Base-by-base conservation (phyloP, 2,797 vertebrate species). In the Coccyzus lansbergi region DNA sequence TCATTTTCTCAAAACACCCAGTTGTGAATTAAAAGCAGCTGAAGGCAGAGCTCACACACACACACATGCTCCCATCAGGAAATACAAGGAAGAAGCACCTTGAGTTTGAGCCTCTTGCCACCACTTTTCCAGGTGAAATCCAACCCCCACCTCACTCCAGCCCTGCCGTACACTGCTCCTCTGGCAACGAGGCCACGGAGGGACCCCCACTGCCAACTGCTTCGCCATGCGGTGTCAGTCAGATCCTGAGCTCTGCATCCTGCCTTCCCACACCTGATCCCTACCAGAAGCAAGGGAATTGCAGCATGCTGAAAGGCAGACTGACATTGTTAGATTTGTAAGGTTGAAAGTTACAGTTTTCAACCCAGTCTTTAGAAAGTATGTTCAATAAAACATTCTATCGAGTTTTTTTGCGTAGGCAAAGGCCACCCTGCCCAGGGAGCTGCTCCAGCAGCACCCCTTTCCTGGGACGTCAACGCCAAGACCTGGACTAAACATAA, bases 91-190 rank as follows among this genome's bases (percentile, higher is more conserved):
- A 72, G 51, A 8, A 89, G 29, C 56, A 36, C 7, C 7, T 6
- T 6, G 12, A 71, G 9, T 34, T 46, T 60, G 53, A 64, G 34
- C 2, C 0, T 59, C 33, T 42, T 33, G 38, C 42, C 24, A 13
- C 19, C 15, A 49, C 16, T 6, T 19, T 40, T 20, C 44, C 44
- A 46, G 44, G 14, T 46, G 44, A 19, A 17, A 46, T 20, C 46
- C 42, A 16, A 44, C 15, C 42, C 42, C 48, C 26, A 15, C 13
- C 15, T 49, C 16, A 15, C 49, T 34, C 40, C 65, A 86, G n/a
- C 49, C 19, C 6, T 7, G 64, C 63, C 0, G 0, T 10, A 15
- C 62, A 29, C 19, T 29, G 40, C 7, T 22, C 24, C 52, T 52
- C 65, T 49, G 34, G 16, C 70, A 62, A 10, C 0, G 31, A 62